Conservation (phyloP, 2,113 vertebrate species). For the Epinephelus lanceolatus region DNA sequence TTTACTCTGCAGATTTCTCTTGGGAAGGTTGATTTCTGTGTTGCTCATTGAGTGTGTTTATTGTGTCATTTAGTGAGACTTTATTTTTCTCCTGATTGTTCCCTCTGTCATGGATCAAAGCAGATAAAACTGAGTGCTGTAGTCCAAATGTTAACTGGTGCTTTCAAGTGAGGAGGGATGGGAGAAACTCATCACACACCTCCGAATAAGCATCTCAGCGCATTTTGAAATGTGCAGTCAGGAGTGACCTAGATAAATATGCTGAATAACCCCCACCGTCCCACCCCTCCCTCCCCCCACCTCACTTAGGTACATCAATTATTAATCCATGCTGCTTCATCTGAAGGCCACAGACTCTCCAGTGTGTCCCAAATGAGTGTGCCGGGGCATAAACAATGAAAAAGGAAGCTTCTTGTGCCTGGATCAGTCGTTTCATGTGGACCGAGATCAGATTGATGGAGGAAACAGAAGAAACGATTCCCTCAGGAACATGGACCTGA, state of each 20-base stretch:
- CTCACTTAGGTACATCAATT: conserved; percentile 45
- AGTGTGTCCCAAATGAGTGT: conserved; percentile 1
- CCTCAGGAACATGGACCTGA: too few relatives aligned
- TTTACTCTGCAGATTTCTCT: neutral
- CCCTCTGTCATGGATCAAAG: conserved; percentile 2
- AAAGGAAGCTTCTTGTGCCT: conserved; percentile 11
- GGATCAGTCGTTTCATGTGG: neutral
- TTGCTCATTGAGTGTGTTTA: neutral
- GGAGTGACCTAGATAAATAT: conserved; percentile 66
- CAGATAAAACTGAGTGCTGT: neutral
- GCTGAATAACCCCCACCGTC: conserved; percentile 47
- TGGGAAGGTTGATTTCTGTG: neutral
- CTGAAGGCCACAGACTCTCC: conserved; percentile 54
- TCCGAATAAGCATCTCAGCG: conserved; percentile 32
- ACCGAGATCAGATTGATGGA: neutral
- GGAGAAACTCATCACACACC: neutral
- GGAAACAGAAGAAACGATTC: neutral
- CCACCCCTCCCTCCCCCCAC: neutral
- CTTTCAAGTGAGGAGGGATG: conserved; percentile 1
- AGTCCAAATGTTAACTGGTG: neutral
- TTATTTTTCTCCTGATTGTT: neutral
- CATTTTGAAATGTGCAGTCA: conserved; percentile 46
- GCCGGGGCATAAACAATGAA: conserved; percentile 30
- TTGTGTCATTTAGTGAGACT: neutral
- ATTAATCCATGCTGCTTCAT: conserved; percentile 56